These are phyloP conservation scores for Vulpes ferrilata DNA, from an alignment of 2,113 vertebrate species.

Conservation along the genomic window DNA sequence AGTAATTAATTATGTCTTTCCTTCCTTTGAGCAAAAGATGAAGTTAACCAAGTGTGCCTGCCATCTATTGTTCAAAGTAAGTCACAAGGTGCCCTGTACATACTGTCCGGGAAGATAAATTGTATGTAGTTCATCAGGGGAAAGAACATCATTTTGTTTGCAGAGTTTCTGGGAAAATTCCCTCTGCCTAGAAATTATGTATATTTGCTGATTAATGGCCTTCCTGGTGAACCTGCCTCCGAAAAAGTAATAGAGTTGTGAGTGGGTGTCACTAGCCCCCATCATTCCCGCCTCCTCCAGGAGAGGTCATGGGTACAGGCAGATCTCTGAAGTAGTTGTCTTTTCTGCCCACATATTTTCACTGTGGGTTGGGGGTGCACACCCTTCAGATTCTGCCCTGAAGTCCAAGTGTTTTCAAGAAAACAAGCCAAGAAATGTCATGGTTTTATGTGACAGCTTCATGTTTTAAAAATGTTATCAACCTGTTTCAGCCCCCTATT, in stretches of 20 bases:
- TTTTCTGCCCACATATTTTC: neutral
- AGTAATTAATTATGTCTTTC: slow-evolving; percentile 40
- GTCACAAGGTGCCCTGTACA: neutral
- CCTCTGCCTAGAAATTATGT: neutral
- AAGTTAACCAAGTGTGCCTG: neutral
- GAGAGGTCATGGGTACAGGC: neutral
- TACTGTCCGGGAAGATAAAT: neutral
- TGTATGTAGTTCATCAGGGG: slow-evolving; percentile 15
- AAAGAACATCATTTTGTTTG: slow-evolving; percentile 24
- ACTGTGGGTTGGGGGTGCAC: neutral
- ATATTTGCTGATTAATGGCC: slow-evolving; percentile 27
- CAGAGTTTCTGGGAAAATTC: slow-evolving; percentile 20
- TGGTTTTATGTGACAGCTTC: neutral
- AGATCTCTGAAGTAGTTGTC: neutral
- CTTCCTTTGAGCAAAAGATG: neutral
- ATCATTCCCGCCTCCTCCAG: neutral
- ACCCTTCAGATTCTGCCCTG: neutral
- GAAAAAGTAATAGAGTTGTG: neutral
- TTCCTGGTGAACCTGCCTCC: neutral
- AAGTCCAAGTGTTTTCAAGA: neutral
- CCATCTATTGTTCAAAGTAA: neutral
- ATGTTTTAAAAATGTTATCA: neutral
- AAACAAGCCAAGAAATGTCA: neutral
- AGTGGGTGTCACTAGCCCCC: neutral
- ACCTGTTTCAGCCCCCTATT: neutral